A percentile compares a stretch with the other conserved stretches of the same genome.
phyloP scores from a whole-genome alignment of 2,888 invertebrate genomes.

The Eubasilissa splendida region DNA sequence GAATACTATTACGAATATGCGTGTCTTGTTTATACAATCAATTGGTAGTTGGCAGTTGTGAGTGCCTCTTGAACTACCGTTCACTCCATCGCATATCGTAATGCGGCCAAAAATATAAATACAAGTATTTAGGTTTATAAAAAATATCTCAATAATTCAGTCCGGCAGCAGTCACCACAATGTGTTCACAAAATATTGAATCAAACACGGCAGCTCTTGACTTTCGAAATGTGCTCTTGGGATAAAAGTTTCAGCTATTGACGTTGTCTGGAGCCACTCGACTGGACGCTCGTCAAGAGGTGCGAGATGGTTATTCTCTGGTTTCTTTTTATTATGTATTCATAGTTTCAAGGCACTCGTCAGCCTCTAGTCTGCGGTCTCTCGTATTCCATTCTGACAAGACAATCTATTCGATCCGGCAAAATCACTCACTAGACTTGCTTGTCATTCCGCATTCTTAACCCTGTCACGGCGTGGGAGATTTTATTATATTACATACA shows the following conservation, averaged over 20 bases:
- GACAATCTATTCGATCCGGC: slow-evolving; percentile 25
- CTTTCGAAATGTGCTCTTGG: slow-evolving; percentile 18
- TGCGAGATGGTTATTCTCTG: no score
- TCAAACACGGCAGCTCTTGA: slow-evolving; percentile 30
- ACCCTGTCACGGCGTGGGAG: neutral
- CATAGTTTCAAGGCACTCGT: slow-evolving; percentile 27
- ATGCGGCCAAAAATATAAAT: no score
- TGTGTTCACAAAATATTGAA: slow-evolving; percentile 30
- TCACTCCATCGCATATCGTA: no score
- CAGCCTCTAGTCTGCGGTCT: neutral
- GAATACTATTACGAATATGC: no score
- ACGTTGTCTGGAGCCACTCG: slow-evolving; percentile 33
- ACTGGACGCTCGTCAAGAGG: slow-evolving; percentile 12
- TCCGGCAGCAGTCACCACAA: neutral
- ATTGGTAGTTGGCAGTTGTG: no score
- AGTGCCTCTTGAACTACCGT: no score
- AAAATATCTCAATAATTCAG: neutral
- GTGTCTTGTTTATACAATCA: no score
- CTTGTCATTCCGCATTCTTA: slow-evolving; percentile 32
- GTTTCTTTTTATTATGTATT: neutral
- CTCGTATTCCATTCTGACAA: slow-evolving; percentile 13
- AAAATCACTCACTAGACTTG: slow-evolving; percentile 28
- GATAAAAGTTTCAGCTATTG: slow-evolving; percentile 30
- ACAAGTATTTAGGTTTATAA: no score
- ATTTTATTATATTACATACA: no score